Base-by-base conservation (phyloP, 1,140 invertebrate genomes). In the Pseudomyrmex gracilis region DNA sequence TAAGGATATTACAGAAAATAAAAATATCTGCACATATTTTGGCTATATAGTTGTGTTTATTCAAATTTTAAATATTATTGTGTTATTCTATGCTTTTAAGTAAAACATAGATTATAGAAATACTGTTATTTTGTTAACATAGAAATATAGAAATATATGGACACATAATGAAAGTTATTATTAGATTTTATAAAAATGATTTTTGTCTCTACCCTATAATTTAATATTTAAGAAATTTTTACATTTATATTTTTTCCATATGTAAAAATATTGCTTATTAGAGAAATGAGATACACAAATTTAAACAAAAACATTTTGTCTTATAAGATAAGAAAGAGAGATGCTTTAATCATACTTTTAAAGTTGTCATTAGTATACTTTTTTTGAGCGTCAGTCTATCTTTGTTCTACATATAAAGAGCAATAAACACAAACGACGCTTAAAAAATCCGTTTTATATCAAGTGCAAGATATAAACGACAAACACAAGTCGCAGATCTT, bases 1-100 rank as follows among this genome's bases (percentile, higher is more conserved):
- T 92, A 84, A 90, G 53, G 7, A 61, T 34, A 34, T 34, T 7
- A 34, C 5, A 34, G 34, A 34, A 34, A 34, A 24, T 57, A 43
- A 4, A 13, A 1, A 74, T 0, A 20, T 2, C 13, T 55, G 2
- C 45, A 17, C 10, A 53, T 22, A 13, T 20, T 63, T 70, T 20
- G 24, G 47, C 22, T 63, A 15, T 63, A 61, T 20, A 53, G 20
- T 22, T 73, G 2, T 2, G 10, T 5, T 66, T 24, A 13, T 22
- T 66, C 43, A 68, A 51, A 61, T 60, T 76, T 55, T n/a, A 17
- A 43, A 51, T 53, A 0, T 24, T 8, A 49, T 45, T 57, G 43
- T 60, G 9, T 73, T 63, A 68, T 68, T n/a, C 2, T 43, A 67
- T 43, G 43, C 17, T 53, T 45, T 57, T 73, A 76, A 78, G 20